Percentiles rank a stretch among this genome's conserved stretches.
phyloP scores from a whole-genome alignment of 2,888 invertebrate genomes.

The Boloria euphrosyne region DNA sequence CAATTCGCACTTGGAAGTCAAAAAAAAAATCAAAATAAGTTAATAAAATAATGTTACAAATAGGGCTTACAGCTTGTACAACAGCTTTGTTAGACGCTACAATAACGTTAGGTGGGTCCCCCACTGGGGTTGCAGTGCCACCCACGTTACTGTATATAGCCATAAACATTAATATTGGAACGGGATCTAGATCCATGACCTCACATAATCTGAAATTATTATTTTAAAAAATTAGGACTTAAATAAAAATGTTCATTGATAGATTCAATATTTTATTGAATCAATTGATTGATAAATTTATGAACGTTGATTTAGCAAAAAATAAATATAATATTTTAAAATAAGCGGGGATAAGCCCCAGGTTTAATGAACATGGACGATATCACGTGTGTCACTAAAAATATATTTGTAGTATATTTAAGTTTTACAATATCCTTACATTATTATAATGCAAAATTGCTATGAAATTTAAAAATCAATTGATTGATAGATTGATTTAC shows the following conservation, averaged over 20 bases:
- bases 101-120: conserved; percentile 96
- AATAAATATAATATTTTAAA: too few species aligned
- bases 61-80: conserved; percentile 82
- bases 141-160: conserved; percentile 95
- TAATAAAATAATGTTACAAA: background rate
- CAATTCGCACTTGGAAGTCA: too few species aligned
- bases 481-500: conserved; percentile 57
- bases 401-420: too few species aligned
- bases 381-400: too few species aligned
- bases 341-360: too few species aligned
- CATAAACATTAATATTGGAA: conserved; percentile 93
- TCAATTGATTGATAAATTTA: background rate
- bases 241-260: too few species aligned
- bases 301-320: background rate
- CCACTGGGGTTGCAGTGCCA: conserved; percentile 93
- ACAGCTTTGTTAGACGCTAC: conserved; percentile 90
- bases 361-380: too few species aligned
- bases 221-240: too few species aligned
- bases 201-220: conserved; percentile 87
- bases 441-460: background rate
- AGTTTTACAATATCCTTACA: too few species aligned
- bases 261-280: background rate
- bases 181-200: conserved; percentile 93
- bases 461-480: background rate
- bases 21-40: too few species aligned